Percentiles rank a stretch among this genome's conserved stretches.
phyloP scores from a whole-genome alignment of 2,888 invertebrate species.

The Lasius fuliginosus region DNA sequence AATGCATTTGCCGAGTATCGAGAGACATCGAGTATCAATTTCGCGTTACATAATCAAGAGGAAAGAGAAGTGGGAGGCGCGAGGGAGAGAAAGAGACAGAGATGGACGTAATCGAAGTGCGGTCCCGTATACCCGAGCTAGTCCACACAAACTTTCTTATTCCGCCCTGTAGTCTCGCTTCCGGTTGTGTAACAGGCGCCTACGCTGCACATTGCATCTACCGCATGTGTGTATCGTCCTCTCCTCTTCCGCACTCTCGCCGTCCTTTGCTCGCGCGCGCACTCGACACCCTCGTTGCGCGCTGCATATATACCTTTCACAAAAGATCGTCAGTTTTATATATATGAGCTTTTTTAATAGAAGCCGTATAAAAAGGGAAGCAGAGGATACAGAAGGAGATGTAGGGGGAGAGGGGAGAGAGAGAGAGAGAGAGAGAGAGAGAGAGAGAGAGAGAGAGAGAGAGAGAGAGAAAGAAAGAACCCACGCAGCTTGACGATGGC shows the following conservation, averaged over 20 bases:
- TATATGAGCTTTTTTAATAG: conserved; percentile 74
- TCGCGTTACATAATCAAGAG: conserved; percentile 67
- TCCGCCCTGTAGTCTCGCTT: conserved; percentile 65
- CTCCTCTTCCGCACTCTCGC: conserved; percentile 27
- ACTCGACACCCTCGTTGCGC: conserved; percentile 46
- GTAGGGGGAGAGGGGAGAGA: not conserved
- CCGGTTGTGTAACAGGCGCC: conserved; percentile 74
- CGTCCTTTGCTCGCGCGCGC: conserved; percentile 21
- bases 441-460: conserved; percentile 28
- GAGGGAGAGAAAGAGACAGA: conserved; percentile 46
- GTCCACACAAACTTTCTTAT: conserved; percentile 69
- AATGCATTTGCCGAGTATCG: conserved; percentile 55
- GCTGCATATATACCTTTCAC: conserved; percentile 51
- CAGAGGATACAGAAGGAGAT: not conserved
- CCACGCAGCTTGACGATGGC: conserved; percentile 78
- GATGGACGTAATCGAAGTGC: conserved; percentile 61
- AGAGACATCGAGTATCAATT: conserved; percentile 71
- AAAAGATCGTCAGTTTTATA: conserved; percentile 71
- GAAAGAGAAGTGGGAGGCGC: conserved; percentile 4
- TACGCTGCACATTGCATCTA: conserved; percentile 61
- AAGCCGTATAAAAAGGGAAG: conserved; percentile 32
- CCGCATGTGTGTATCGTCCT: conserved; percentile 38
- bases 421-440: conserved; percentile 22
- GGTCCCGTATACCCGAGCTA: conserved; percentile 20
- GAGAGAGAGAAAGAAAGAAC: conserved; percentile 42